Percentiles rank a stretch among this genome's conserved stretches.
phyloP scores from a whole-genome alignment of 2,113 vertebrate species.

The Brachionichthys hirsutus region DNA sequence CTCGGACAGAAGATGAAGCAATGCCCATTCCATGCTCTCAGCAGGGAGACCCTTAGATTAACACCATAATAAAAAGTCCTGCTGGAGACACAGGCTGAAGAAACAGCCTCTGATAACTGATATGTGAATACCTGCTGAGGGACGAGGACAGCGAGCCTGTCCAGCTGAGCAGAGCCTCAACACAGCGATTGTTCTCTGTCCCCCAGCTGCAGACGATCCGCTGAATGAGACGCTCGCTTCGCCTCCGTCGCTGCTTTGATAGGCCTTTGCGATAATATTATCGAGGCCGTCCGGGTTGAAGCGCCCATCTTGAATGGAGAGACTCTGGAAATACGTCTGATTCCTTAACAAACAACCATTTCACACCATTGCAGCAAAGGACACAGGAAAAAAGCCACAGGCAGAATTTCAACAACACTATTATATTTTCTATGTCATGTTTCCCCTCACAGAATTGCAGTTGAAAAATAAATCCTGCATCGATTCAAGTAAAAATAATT shows the following conservation, averaged over 20 bases:
- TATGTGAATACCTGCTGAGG: conserved; percentile 47
- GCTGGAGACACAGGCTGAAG: conserved; percentile 12
- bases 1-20: conserved; percentile 13
- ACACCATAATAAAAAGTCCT: conserved; percentile 7
- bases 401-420: too few species aligned
- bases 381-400: too few species aligned
- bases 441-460: too few species aligned
- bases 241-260: conserved; percentile 24
- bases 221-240: conserved; percentile 22
- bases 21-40: conserved; percentile 28
- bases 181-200: conserved; percentile 6
- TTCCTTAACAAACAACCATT: too few species aligned
- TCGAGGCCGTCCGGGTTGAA: neutral
- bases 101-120: conserved; percentile 33
- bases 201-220: conserved; percentile 8
- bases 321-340: neutral
- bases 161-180: conserved; percentile 5
- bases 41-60: conserved; percentile 28
- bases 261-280: conserved; percentile 22
- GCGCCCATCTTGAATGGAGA: neutral
- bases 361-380: too few species aligned
- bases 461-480: too few species aligned
- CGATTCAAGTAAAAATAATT: too few species aligned
- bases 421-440: too few species aligned
- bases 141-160: neutral